Percentiles rank a stretch among this genome's conserved stretches.
phyloP scores from a whole-genome alignment of 2,797 vertebrate genomes.

The Sebastes vulpes region DNA sequence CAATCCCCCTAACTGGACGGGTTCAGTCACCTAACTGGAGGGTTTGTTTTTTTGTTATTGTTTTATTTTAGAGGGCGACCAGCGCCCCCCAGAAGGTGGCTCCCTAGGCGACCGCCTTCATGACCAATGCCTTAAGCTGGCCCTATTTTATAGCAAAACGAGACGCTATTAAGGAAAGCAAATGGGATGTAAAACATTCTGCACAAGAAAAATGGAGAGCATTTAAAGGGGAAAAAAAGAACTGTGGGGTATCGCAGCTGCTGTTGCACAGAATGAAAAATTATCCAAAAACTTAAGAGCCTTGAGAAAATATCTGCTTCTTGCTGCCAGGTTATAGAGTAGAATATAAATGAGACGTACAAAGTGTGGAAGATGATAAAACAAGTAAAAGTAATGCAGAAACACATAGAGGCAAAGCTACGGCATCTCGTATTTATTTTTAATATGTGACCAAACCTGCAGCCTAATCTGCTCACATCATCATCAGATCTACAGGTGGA shows the following conservation, averaged over 20 bases:
- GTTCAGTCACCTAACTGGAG: no score
- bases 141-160: slow-evolving; percentile 4
- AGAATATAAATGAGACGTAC: neutral
- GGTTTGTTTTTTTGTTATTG: no score
- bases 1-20: no score
- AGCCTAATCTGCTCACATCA: neutral
- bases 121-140: no score
- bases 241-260: neutral
- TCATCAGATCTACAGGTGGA: neutral
- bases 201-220: slow-evolving; percentile 12
- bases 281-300: slow-evolving; percentile 9
- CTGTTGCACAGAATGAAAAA: slow-evolving; percentile 16
- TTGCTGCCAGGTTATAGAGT: neutral
- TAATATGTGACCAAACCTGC: neutral
- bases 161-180: slow-evolving; percentile 38
- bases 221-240: neutral
- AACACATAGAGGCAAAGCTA: neutral
- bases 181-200: slow-evolving; percentile 31
- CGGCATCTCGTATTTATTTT: neutral
- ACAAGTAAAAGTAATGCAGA: neutral
- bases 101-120: no score
- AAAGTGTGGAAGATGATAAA: neutral
- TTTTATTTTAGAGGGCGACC: no score
- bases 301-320: slow-evolving; percentile 2
- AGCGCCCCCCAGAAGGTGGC: no score